Evolutionary conservation across 2,113 vertebrate genomes (phyloP).

Genomic region (Hemibagrus wyckioides): DNA sequence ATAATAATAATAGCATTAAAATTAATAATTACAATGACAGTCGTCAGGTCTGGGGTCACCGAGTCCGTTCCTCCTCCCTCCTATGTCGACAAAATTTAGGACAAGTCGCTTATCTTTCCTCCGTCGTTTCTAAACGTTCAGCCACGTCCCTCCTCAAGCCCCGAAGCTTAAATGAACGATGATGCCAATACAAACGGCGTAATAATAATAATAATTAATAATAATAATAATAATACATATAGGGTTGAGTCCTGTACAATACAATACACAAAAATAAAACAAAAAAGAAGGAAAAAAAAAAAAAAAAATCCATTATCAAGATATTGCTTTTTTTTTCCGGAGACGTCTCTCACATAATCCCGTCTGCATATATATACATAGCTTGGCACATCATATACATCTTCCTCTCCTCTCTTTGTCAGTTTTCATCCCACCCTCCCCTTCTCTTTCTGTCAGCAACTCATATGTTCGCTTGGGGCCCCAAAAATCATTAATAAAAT

Average conservation of each 20-base stretch:
- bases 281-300: no score
- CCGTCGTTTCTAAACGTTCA: constrained; percentile 56
- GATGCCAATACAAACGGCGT: constrained; percentile 75
- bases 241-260: constrained; percentile 81
- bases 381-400: constrained; percentile 80
- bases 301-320: constrained; percentile 72
- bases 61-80: constrained; percentile 66
- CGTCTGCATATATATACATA: constrained; percentile 77
- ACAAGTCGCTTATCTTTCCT: constrained; percentile 63
- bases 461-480: constrained; percentile 58
- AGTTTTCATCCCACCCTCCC: constrained; percentile 15
- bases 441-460: constrained; percentile 51
- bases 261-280: constrained; percentile 72
- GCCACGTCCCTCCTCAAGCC: constrained; percentile 58
- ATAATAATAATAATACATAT: constrained; percentile 80
- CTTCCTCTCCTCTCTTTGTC: constrained; percentile 57
- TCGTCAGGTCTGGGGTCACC: constrained; percentile 66
- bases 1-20: constrained; percentile 74
- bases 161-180: constrained; percentile 72
- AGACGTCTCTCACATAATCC: constrained; percentile 76
- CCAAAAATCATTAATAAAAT: constrained; percentile 61
- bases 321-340: constrained; percentile 83
- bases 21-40: constrained; percentile 72
- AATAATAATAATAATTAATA: constrained; percentile 61
- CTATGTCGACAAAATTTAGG: constrained; percentile 67